A percentile compares a stretch with the other conserved stretches of the same genome.
Conservation (phyloP, 2,113 vertebrate genomes). For the Pterophyllum scalare region DNA sequence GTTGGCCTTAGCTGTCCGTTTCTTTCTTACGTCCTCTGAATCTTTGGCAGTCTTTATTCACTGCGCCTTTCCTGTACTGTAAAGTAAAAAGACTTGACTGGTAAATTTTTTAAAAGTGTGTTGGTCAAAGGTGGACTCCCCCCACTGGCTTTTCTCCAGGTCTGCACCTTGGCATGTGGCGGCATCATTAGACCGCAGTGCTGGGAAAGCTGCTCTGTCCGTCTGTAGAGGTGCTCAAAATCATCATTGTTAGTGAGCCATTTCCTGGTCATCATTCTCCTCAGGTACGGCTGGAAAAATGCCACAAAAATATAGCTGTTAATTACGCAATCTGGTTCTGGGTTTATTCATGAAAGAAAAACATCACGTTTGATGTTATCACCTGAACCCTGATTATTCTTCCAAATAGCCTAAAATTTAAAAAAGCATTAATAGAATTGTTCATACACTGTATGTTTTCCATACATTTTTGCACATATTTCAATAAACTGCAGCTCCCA, state of each 20-base stretch:
- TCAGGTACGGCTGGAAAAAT: conserved; percentile 67
- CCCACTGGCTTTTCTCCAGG: background rate
- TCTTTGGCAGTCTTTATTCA: background rate
- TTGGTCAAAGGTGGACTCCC: background rate
- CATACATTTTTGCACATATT: too few relatives aligned
- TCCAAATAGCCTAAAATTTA: background rate
- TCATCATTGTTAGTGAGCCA: conserved; percentile 77
- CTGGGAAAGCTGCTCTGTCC: conserved; percentile 38
- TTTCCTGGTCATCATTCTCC: conserved; percentile 80
- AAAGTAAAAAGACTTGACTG: background rate
- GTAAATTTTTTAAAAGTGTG: rapidly evolving
- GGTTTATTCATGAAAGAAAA: rapidly evolving
- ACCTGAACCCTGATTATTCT: background rate
- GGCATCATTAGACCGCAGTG: conserved; percentile 67
- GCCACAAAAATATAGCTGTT: background rate
- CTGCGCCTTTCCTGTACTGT: background rate
- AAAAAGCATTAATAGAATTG: rapidly evolving
- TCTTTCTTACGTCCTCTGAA: too few relatives aligned
- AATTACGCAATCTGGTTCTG: rapidly evolving
- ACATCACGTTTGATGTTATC: rapidly evolving
- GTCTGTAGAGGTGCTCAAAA: conserved; percentile 62
- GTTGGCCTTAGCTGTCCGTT: background rate
- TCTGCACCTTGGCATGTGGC: conserved; percentile 62
- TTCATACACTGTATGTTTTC: too few relatives aligned
- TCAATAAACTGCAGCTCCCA: too few relatives aligned